Evolutionary conservation across 2,888 invertebrate genomes (phyloP).

Genomic region (Lasioglossum lativentre): DNA sequence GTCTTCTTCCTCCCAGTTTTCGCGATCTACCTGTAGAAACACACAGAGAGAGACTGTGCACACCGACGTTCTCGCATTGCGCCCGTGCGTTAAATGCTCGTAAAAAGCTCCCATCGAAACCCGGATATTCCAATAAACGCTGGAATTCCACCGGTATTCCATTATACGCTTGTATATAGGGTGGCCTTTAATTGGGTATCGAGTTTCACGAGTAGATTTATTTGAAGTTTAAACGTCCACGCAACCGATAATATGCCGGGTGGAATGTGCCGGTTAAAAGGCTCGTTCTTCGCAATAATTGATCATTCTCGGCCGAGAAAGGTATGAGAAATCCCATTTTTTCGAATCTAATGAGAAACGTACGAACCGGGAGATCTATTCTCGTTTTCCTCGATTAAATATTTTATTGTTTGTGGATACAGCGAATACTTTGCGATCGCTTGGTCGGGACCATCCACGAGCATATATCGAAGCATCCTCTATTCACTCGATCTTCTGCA

Average conservation of each 20-base stretch:
- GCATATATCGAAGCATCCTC: too few relatives aligned
- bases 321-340: neutral
- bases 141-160: neutral
- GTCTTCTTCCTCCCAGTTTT: neutral
- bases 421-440: too few relatives aligned
- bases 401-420: neutral
- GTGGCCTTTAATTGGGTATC: conserved; percentile 6
- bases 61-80: conserved; percentile 37
- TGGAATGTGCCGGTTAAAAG: neutral
- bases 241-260: neutral
- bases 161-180: neutral
- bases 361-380: neutral
- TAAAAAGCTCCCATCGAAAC: conserved; percentile 34
- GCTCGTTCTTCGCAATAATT: conserved; percentile 1
- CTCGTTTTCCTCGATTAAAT: neutral
- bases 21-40: neutral
- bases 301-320: neutral
- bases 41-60: neutral
- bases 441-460: neutral
- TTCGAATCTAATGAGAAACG: neutral
- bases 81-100: conserved; percentile 40
- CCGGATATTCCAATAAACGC: conserved; percentile 41
- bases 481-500: too few relatives aligned
- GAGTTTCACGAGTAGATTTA: conserved; percentile 2
- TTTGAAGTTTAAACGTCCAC: neutral